phyloP scores from a whole-genome alignment of 2,797 vertebrate genomes.

The Liasis olivaceus region DNA sequence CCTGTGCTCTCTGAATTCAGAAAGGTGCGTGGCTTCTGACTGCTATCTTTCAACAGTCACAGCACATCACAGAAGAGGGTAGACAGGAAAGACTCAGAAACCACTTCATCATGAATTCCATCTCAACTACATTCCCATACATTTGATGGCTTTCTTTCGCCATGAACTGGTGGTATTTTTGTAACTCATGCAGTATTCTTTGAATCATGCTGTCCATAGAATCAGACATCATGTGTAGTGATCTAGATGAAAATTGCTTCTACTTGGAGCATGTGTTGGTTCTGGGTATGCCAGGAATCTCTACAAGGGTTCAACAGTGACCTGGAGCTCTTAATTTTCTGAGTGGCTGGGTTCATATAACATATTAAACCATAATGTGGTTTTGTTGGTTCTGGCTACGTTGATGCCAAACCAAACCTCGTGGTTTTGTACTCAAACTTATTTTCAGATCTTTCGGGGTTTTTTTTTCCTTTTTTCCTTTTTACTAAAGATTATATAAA shows the following conservation, averaged over 20 bases:
- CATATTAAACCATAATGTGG: neutral
- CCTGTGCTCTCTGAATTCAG: neutral
- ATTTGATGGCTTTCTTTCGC: neutral
- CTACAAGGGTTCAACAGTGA: neutral
- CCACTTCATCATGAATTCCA: neutral
- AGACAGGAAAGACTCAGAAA: neutral
- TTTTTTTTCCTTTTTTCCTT: neutral
- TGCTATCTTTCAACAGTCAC: neutral
- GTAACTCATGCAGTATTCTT: neutral
- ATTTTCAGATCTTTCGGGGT: neutral
- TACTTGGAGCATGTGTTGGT: neutral
- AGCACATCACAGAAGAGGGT: neutral
- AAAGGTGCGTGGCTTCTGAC: neutral
- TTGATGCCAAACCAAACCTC: neutral
- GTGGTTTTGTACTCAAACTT: neutral
- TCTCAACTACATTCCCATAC: neutral
- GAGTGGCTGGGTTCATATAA: neutral
- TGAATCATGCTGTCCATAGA: neutral
- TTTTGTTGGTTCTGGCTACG: neutral
- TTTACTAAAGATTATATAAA: neutral
- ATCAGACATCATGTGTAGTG: neutral
- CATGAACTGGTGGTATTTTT: neutral
- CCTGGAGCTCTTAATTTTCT: neutral
- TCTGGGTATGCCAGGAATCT: neutral
- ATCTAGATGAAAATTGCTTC: neutral